A percentile compares a stretch with the other conserved stretches of the same genome.
phyloP scores from a whole-genome alignment of 2,113 vertebrate species.

The Ptyas mucosa region DNA sequence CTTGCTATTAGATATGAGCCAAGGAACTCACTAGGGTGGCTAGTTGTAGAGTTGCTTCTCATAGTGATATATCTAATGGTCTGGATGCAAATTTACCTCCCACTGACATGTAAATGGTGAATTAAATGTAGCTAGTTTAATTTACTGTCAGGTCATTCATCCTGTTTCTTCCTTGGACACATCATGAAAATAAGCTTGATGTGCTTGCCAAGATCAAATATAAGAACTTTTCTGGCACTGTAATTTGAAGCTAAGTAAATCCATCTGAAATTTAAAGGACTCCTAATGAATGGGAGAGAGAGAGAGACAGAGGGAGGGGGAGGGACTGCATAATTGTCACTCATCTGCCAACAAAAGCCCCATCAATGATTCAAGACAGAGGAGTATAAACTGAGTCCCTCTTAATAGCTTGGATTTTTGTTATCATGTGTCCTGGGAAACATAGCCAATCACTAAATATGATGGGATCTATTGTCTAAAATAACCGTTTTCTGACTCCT shows the following conservation, averaged over 20 bases:
- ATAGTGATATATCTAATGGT: conserved; percentile 31
- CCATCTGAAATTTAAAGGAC: background rate
- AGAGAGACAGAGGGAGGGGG: too few species aligned
- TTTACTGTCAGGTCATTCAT: conserved; percentile 7
- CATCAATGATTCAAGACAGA: background rate
- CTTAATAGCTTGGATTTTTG: background rate
- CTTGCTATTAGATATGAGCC: conserved; percentile 2
- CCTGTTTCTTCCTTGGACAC: conserved; percentile 32
- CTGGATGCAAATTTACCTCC: conserved; percentile 45
- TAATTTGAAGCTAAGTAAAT: background rate
- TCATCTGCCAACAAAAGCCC: background rate
- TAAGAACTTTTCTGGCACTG: background rate
- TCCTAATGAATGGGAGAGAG: background rate
- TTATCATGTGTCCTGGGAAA: background rate
- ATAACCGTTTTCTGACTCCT: background rate
- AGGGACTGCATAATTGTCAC: background rate
- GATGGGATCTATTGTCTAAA: background rate
- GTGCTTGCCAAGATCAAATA: conserved; percentile 18
- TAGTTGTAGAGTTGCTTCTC: conserved; percentile 45
- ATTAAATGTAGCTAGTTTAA: conserved; percentile 36
- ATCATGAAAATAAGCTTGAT: background rate
- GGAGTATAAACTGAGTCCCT: background rate
- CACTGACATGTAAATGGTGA: conserved; percentile 48
- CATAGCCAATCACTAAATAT: background rate
- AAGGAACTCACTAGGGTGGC: conserved; percentile 32